A percentile compares a stretch with the other conserved stretches of the same genome.
Evolutionary conservation across 2,888 invertebrate genomes (phyloP).

Genomic region (Cantharis nigra): DNA sequence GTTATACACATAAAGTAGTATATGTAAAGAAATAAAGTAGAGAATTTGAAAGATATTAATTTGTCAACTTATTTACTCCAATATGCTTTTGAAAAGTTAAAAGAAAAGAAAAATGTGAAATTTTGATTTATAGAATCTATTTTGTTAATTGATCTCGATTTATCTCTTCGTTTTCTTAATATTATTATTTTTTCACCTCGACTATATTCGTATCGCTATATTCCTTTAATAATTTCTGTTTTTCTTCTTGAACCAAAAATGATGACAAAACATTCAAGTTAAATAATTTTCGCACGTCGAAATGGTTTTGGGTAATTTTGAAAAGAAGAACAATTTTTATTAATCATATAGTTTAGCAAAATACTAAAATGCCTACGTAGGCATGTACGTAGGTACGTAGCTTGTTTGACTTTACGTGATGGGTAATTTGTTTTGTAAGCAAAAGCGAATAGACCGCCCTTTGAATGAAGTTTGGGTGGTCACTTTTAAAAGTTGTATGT

Average conservation of each 20-base stretch:
- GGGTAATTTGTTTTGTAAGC: constrained; percentile 36
- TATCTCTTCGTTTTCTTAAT: too few species aligned
- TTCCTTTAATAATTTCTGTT: too few species aligned
- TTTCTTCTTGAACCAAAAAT: too few species aligned
- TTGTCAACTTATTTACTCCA: background rate
- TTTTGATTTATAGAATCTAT: too few species aligned
- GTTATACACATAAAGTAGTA: too few species aligned
- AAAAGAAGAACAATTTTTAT: background rate
- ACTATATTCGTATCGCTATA: too few species aligned
- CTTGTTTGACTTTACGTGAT: constrained; percentile 28
- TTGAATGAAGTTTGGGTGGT: constrained; percentile 40
- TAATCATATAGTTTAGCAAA: background rate
- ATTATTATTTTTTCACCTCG: too few species aligned
- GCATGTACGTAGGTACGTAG: background rate
- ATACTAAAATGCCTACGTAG: background rate
- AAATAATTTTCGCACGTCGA: background rate
- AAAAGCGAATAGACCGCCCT: constrained; percentile 34
- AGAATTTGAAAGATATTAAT: background rate
- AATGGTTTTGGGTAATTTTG: background rate
- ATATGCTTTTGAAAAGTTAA: too few species aligned
- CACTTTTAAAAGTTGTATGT: constrained; percentile 35
- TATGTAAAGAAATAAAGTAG: too few species aligned
- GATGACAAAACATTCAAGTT: background rate
- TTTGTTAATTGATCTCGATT: too few species aligned
- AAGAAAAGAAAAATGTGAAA: background rate